Evolutionary conservation across 2,113 vertebrate genomes (phyloP), one percentile per base, ranked within the genome.

Genomic region (Spermophilus dauricus): DNA sequence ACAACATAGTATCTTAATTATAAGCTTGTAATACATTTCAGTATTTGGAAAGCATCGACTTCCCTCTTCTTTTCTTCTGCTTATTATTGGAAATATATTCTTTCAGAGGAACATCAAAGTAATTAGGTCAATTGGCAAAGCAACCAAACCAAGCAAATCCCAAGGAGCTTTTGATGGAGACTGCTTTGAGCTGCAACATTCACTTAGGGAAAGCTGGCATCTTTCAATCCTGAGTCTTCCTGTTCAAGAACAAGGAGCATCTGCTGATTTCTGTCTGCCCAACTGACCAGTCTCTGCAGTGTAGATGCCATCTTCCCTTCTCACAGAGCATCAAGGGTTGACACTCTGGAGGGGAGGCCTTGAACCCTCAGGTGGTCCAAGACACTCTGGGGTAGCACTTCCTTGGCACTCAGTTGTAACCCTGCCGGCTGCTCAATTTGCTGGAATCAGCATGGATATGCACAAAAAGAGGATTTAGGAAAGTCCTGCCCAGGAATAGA

Each of bases 91-190:
- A 91, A 85, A 81, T 32, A 86, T 6, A 11, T 48, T 75, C 42
- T 9, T 80, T 58, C 53, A 53, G 17, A 81, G 42, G 56, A 65
- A 76, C 34, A 84, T 80, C 58, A 56, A 82, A 89, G 73, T 95
- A 91, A 89, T 93, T 48, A 97, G 48, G 10, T 63, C 80, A 87
- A 87, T 14, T 42, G 56, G n/a, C 58, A 91, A 80, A 85, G 58
- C 48, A 67, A 48, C 34, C 11, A 51, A 77, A 22, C 14, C 61
- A 45, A 89, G 78, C 37, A 63, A 94, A 65, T 80, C 28, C 20
- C 7, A 9, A 18, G 8, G 86, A 73, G 73, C 17, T 45, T 76
- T 8, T 58, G 70, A 53, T 6, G 6, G n/a, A 34, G 32, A 18
- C 34, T 8, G 28, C 58, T 85, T 9, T 12, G 81, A 81, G 73